These are phyloP conservation scores for Cacoxenus indagator DNA, from an alignment of 2,888 invertebrate genomes.

Conservation along the genomic window DNA sequence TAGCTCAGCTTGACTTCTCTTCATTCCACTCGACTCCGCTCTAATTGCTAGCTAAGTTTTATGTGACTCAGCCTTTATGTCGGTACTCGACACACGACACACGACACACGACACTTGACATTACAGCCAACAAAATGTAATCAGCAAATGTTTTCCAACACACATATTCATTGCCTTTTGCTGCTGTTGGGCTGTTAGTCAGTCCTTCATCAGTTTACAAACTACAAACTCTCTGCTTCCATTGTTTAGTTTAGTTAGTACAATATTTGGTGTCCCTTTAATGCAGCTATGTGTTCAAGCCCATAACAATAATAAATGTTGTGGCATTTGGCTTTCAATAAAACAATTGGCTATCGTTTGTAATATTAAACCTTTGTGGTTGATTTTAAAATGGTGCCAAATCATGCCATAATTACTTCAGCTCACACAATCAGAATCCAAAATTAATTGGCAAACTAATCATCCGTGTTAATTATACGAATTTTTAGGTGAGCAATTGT, in stretches of 20 bases:
- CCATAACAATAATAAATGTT: not conserved
- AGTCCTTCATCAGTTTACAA: too few species aligned
- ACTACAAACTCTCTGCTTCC: too few species aligned
- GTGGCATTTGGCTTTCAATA: not conserved
- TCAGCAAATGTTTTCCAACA: not conserved
- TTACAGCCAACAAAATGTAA: not conserved
- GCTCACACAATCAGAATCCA: not conserved
- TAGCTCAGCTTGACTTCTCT: too few species aligned
- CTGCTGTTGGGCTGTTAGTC: too few species aligned
- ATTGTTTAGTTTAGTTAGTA: too few species aligned
- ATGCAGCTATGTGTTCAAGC: not conserved
- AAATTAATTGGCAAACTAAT: conserved; percentile 51
- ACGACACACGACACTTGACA: not conserved
- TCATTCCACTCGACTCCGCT: too few species aligned
- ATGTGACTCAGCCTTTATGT: conserved; percentile 19
- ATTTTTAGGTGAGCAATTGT: conserved; percentile 43
- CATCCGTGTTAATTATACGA: conserved; percentile 51
- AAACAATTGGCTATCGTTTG: not conserved
- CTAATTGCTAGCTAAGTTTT: conserved; percentile 46
- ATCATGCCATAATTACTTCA: too few species aligned
- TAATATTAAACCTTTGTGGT: not conserved
- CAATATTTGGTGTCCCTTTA: too few species aligned
- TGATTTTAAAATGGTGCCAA: not conserved
- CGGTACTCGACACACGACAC: not conserved
- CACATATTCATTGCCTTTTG: too few species aligned